phyloP scores from a whole-genome alignment of 2,888 invertebrate genomes.

The Thymelicus sylvestris region DNA sequence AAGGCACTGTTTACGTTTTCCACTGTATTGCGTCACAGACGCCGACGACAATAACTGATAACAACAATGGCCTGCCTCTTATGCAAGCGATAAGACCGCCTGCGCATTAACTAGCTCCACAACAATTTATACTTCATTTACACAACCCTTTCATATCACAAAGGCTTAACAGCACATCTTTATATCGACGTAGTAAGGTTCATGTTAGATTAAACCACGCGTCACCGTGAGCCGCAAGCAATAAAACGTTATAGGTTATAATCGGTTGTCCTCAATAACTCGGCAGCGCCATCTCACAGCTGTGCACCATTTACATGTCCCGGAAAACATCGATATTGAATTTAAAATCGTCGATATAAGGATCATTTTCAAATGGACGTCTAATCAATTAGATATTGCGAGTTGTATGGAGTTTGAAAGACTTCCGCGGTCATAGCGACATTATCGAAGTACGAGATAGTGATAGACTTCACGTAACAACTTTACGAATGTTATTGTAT shows the following conservation, averaged over 20 bases:
- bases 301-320: slow-evolving; percentile 34
- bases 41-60: slow-evolving; percentile 33
- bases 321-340: slow-evolving; percentile 25
- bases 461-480: not conserved
- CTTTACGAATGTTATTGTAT: not conserved
- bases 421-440: slow-evolving; percentile 29
- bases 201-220: slow-evolving; percentile 10
- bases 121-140: slow-evolving; percentile 11
- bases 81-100: slow-evolving; percentile 72
- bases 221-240: slow-evolving; percentile 20
- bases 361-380: slow-evolving; percentile 10
- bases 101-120: slow-evolving; percentile 59
- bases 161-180: not conserved
- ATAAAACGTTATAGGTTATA: slow-evolving; percentile 25
- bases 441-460: not conserved
- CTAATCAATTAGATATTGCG: not conserved
- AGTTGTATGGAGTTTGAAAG: slow-evolving; percentile 14
- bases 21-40: slow-evolving; percentile 34
- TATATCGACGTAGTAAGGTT: slow-evolving; percentile 1
- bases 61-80: slow-evolving; percentile 53
- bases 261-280: slow-evolving; percentile 18
- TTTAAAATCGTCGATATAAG: slow-evolving; percentile 14
- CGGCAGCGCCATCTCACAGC: slow-evolving; percentile 26
- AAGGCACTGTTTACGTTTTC: slow-evolving; percentile 12
- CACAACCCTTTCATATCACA: slow-evolving; percentile 13